Conservation (phyloP, 2,113 vertebrate species). For the Leuciscus idus region DNA sequence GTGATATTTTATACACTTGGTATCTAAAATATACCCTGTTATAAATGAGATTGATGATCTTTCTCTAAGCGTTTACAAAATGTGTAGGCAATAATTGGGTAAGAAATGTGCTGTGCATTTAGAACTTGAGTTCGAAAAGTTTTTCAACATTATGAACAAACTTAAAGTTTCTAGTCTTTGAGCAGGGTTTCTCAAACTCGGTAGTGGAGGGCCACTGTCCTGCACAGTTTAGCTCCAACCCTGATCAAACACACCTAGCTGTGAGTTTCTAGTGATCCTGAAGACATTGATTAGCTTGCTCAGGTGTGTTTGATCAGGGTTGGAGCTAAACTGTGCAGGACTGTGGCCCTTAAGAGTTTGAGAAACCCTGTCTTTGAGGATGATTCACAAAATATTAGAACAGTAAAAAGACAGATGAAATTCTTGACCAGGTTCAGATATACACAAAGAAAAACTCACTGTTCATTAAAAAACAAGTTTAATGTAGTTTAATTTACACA, state of each 20-base stretch:
- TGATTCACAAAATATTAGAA: background rate
- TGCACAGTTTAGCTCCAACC: too few relatives aligned
- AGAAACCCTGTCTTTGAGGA: background rate
- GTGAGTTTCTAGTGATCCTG: too few relatives aligned
- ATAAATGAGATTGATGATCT: background rate
- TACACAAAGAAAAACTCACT: background rate
- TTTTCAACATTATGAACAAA: background rate
- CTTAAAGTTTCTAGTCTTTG: background rate
- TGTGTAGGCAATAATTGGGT: background rate
- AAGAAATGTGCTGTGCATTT: background rate
- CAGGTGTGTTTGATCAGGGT: too few relatives aligned
- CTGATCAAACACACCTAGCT: too few relatives aligned
- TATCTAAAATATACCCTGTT: background rate
- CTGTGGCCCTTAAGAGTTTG: too few relatives aligned
- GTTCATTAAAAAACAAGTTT: slow-evolving; percentile 28
- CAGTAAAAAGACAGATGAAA: background rate
- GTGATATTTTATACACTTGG: background rate
- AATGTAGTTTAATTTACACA: slow-evolving; percentile 42
- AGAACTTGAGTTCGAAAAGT: background rate
- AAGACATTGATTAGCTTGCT: too few relatives aligned
- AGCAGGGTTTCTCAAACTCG: background rate
- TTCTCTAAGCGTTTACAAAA: background rate
- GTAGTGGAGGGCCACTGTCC: too few relatives aligned
- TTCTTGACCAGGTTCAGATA: background rate
- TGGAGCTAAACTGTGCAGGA: too few relatives aligned